Percentiles rank a stretch among this genome's conserved stretches.
These are phyloP conservation scores for Tenodera sinensis DNA, from an alignment of 2,888 invertebrate genomes.

Conservation along the genomic window DNA sequence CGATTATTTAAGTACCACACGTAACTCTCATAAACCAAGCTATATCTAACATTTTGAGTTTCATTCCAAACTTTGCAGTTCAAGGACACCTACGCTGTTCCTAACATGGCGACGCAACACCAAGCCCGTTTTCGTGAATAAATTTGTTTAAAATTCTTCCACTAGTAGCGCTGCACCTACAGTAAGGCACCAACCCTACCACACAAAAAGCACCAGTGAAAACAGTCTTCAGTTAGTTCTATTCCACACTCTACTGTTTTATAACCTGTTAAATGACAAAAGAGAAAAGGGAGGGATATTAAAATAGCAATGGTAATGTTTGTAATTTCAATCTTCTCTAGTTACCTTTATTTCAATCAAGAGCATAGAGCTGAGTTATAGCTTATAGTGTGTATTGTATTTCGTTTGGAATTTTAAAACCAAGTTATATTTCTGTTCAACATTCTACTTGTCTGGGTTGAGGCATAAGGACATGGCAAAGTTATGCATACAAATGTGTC, in stretches of 20 bases:
- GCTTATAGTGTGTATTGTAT: too few species aligned
- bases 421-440: too few species aligned
- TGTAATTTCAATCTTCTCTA: too few species aligned
- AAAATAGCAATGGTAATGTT: neutral
- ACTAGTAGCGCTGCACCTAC: neutral
- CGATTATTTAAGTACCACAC: conserved; percentile 51
- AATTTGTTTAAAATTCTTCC: neutral
- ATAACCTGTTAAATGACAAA: neutral
- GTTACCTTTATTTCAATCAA: too few species aligned
- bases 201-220: neutral
- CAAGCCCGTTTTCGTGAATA: neutral
- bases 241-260: neutral
- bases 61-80: conserved; percentile 48
- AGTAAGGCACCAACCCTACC: neutral
- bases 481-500: conserved; percentile 24
- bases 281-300: neutral
- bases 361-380: too few species aligned
- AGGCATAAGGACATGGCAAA: conserved; percentile 18
- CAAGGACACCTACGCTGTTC: conserved; percentile 47
- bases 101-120: conserved; percentile 52
- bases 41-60: conserved; percentile 50
- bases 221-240: neutral
- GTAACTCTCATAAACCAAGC: conserved; percentile 50
- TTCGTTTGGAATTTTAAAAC: too few species aligned
- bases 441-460: too few species aligned